These are phyloP conservation scores for Selene dorsalis DNA, from an alignment of 2,797 vertebrate genomes.

Conservation along the genomic window DNA sequence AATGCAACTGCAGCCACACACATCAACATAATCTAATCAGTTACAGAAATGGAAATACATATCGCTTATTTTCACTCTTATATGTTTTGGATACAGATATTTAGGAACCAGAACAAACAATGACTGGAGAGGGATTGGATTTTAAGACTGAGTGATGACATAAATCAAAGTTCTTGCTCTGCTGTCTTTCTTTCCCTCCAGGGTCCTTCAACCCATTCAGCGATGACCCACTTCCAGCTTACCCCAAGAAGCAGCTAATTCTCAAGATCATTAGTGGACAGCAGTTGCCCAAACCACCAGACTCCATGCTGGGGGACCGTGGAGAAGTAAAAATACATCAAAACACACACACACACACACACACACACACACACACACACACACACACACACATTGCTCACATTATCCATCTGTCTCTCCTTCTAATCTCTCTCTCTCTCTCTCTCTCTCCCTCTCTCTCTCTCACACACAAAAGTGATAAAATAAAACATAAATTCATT, in stretches of 20 bases:
- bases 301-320: slow-evolving; percentile 97
- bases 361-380: background rate
- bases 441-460: background rate
- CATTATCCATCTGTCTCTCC: slow-evolving; percentile 44
- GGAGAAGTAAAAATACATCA: slow-evolving; percentile 89
- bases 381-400: slow-evolving; percentile 6
- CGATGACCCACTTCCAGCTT: slow-evolving; percentile 94
- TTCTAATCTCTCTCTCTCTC: background rate
- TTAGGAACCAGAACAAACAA: background rate
- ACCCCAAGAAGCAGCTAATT: slow-evolving; percentile 96
- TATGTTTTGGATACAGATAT: background rate
- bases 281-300: slow-evolving; percentile 97
- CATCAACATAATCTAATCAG: background rate
- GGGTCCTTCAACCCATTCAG: slow-evolving; percentile 95
- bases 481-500: slow-evolving; percentile 20
- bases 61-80: background rate
- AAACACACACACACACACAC: slow-evolving; percentile 1
- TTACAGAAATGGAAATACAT: background rate
- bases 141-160: slow-evolving; percentile 43
- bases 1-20: background rate
- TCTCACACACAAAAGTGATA: background rate
- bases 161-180: slow-evolving; percentile 57
- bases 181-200: slow-evolving; percentile 69
- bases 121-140: background rate
- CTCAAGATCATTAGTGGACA: slow-evolving; percentile 99